These are phyloP conservation scores for Podarcis raffonei DNA, from an alignment of 2,113 vertebrate species.

Conservation along the genomic window DNA sequence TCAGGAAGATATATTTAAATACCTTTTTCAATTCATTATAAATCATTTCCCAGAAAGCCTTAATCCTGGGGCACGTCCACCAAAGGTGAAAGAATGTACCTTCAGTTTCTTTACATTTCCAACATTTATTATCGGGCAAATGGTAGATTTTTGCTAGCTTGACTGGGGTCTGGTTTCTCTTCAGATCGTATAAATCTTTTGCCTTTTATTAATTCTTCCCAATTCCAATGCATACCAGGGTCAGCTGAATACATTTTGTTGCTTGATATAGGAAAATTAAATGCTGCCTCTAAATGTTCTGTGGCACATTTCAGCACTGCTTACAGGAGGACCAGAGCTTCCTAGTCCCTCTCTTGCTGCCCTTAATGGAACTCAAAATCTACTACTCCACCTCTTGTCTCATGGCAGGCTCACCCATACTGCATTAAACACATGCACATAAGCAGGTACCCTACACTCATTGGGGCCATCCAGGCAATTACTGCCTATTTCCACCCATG, in stretches of 20 bases:
- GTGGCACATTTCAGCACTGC: neutral
- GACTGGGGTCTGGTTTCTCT: too few species aligned
- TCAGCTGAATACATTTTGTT: neutral
- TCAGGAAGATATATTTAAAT: too few species aligned
- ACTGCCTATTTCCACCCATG: neutral
- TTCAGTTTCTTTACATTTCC: too few species aligned
- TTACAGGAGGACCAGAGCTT: neutral
- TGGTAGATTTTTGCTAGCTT: too few species aligned
- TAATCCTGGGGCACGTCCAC: too few species aligned
- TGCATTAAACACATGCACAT: neutral
- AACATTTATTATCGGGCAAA: too few species aligned
- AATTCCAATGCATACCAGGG: slow-evolving; percentile 36
- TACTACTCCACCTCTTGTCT: neutral
- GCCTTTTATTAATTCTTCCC: slow-evolving; percentile 49
- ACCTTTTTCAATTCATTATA: too few species aligned
- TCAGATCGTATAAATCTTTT: too few species aligned
- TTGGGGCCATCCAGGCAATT: too few species aligned
- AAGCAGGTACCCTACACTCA: neutral
- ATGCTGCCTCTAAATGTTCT: neutral
- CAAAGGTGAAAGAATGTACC: too few species aligned
- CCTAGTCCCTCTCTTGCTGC: neutral
- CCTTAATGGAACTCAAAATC: neutral
- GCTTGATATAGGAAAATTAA: neutral
- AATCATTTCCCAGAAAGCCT: too few species aligned
- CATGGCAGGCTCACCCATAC: neutral